Base-by-base conservation (phyloP, 2,113 vertebrate genomes). In the Delphinapterus leucas region DNA sequence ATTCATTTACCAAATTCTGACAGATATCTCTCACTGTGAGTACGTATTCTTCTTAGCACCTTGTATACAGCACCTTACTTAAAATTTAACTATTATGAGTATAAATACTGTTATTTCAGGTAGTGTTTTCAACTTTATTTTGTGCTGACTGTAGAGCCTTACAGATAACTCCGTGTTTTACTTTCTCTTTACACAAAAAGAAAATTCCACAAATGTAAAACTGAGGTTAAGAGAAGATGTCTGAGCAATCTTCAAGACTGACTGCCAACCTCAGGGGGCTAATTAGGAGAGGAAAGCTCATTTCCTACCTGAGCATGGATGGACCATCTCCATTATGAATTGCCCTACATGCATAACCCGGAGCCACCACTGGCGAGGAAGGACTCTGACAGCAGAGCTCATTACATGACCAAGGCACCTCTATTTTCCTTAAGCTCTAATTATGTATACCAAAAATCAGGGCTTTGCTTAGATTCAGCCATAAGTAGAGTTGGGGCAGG, bases 71-170 rank as follows among this genome's bases (percentile, higher is more conserved):
- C 67, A 83, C 15, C 49, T 84, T 79, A 88, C 25, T 68, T 82
- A 80, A 94, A 53, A 84, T 80, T 80, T 58, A 91, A 67, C 77
- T 73, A 26, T 44, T 63, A 15, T 63, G 15, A 92, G 11, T 92
- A 82, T 92, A 93, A 92, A 77, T 61, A 70, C 18, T 93, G 61
- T 70, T 74, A 60, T n/a, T 44, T 85, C 31, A 73, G 80, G 18
- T 61, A 89, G 49, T 63, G 65, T 97, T 96, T 92, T 92, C 38
- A 68, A 38, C 49, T 97, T 83, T 92, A 93, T n/a, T 70, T 93
- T 87, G 58, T 76, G 23, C n/a, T 71, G 1, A 61, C 41, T 82
- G 6, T 44, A 67, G 11, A 36, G 89, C 90, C 82, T 95, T 96
- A 68, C 36, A 67, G 55, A 92, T 36, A 87, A 20, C 21, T 82